Evolutionary conservation across 2,113 vertebrate species (phyloP), one percentile per base, ranked within the genome.

Genomic region (Agapornis roseicollis): DNA sequence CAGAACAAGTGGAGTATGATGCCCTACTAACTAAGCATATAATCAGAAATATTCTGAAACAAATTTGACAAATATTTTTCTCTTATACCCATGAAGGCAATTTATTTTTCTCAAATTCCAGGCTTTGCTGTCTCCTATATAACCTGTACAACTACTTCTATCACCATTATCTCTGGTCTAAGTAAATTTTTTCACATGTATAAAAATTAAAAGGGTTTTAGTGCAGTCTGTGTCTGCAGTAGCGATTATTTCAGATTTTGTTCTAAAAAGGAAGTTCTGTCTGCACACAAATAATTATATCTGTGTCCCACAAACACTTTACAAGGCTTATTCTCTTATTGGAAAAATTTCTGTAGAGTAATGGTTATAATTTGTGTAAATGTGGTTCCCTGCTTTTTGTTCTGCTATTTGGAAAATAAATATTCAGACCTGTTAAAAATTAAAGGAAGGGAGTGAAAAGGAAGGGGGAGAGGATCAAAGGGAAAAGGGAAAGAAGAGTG

Each of bases 241-340:
- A 79, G 10, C 6, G 60, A 46, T 27, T 81, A 35, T 6, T 80
- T 81, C 20, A 77, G 11, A 31, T n/a, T 64, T 33, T 89, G 1
- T 49, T 79, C n/a, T 72, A 66, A 65, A 0, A 2, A 35, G 27
- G 14, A 71, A 3, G 10, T 44, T 58, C 28, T 74, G 4, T 69
- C 84, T 87, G 25, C 11, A 20, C 16, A 61, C 0, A 55, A 71
- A 52, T 61, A 77, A 53, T 50, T 72, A 5, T 19, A 56, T 25
- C 14, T 65, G 10, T 84, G 5, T 27, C 17, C 55, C 17, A 79
- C 53, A 90, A 90, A 17, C 9, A n/a, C 6, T 63, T 20, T 2
- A 28, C 0, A 4, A 68, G 14, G 1, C 4, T 82, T 58, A 4
- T 64, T 3, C 8, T 56, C 2, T 50, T 60, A 39, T 39, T 33